These are phyloP conservation scores for Onchidella celtica DNA, from an alignment of 2,888 invertebrate species.

Conservation along the genomic window DNA sequence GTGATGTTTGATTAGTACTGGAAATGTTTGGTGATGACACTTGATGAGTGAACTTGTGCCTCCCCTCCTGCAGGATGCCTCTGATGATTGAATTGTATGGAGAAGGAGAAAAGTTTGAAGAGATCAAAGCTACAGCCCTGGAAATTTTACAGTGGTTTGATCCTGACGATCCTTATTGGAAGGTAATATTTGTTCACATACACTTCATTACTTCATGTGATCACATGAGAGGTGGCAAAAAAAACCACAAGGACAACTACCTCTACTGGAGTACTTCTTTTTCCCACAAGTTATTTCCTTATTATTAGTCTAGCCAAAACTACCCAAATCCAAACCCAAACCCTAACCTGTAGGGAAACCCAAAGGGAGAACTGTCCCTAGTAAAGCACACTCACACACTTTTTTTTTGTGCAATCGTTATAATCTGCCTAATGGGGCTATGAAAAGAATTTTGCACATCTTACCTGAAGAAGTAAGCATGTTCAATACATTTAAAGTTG, in stretches of 20 bases:
- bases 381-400: too few relatives aligned
- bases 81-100: constrained; percentile 39
- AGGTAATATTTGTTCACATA: constrained; percentile 24
- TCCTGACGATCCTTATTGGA: constrained; percentile 50
- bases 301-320: too few relatives aligned
- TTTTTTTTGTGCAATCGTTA: too few relatives aligned
- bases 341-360: not conserved
- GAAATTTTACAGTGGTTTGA: constrained; percentile 39
- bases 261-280: not conserved
- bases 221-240: too few relatives aligned
- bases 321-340: too few relatives aligned
- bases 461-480: too few relatives aligned
- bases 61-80: constrained; percentile 16
- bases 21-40: too few relatives aligned
- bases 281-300: not conserved
- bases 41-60: not conserved
- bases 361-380: too few relatives aligned
- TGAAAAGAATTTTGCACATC: too few relatives aligned
- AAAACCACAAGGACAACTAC: not conserved
- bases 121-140: constrained; percentile 14
- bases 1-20: too few relatives aligned
- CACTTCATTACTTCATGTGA: not conserved
- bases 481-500: too few relatives aligned
- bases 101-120: not conserved
- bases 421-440: too few relatives aligned